Base-by-base conservation (phyloP, 2,113 vertebrate genomes). In the Psephotus haematonotus region DNA sequence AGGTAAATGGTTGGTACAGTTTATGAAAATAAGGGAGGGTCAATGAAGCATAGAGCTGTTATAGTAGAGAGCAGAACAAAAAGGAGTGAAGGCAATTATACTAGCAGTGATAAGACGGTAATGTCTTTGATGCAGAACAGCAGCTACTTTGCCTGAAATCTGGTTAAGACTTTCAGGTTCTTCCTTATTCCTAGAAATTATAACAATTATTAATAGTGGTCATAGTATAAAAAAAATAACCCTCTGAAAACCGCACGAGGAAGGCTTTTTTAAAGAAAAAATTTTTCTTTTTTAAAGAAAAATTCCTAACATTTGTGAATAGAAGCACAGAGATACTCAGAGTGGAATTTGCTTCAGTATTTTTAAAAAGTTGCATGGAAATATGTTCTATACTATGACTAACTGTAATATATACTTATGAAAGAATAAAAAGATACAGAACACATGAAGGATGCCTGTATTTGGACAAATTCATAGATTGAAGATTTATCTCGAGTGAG, bases 1-100 rank as follows among this genome's bases (percentile, higher is more conserved):
- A 91, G 81, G 69, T 86, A 96, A 96, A 79, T 69, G 43, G 47
- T 68, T 93, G 52, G 72, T 82, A 85, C 65, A 82, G 89, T 82
- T 95, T 91, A 89, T 96, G 89, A 95, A 96, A 96, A 97, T 95
- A 91, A 93, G 77, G 44, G 47, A 92, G 92, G 89, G 91, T 92
- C 81, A 86, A 76, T 95, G 93, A 95, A 81, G 89, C 78, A 22
- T 92, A 84, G 62, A 93, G 77, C 77, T 95, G 28, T 96, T 95
- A 64, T 7, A 35, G 69, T 22, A 75, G 57, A 81, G 50, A 93
- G 77, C 89, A 84, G 77, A 86, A 89, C 69, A 89, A 81, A 92
- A 86, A 92, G 43, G 41, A 82, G 35, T 57, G 89, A 92, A 96
- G 70, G 77, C 83, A 95, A 79, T 91, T 97, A 91, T 50, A 76